Evolutionary conservation across 2,113 vertebrate genomes (phyloP).

Genomic region (Puntigrus tetrazona): DNA sequence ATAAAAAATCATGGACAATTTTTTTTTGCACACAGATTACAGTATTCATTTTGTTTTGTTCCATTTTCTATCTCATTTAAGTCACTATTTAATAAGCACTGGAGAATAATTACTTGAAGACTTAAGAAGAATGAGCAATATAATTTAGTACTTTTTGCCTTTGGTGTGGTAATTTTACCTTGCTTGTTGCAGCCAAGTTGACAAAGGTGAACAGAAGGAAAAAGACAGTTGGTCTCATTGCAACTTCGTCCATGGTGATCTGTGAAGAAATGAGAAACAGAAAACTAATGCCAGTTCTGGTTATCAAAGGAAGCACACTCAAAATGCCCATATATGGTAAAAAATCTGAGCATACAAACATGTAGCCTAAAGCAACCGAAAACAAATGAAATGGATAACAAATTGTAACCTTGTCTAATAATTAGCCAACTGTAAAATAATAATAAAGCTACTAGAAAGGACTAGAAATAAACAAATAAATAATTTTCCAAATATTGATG

Average conservation of each 20-base stretch:
- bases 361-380: no score
- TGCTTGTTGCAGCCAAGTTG: background rate
- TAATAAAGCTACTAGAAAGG: no score
- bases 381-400: no score
- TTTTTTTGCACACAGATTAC: background rate
- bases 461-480: no score
- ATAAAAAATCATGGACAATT: background rate
- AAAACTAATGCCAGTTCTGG: background rate
- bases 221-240: background rate
- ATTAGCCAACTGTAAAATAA: no score
- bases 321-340: background rate
- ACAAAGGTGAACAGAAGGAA: constrained; percentile 11
- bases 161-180: constrained; percentile 17
- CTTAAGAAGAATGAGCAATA: background rate
- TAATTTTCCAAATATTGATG: no score
- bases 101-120: background rate
- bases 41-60: background rate
- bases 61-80: background rate
- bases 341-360: no score
- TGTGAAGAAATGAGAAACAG: background rate
- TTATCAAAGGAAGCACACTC: background rate
- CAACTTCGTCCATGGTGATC: constrained; percentile 8
- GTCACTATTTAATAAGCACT: background rate
- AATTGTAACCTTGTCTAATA: no score
- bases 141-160: background rate